These are phyloP conservation scores for Calephelis virginiensis DNA, from an alignment of 1,140 invertebrate genomes.

Conservation along the genomic window DNA sequence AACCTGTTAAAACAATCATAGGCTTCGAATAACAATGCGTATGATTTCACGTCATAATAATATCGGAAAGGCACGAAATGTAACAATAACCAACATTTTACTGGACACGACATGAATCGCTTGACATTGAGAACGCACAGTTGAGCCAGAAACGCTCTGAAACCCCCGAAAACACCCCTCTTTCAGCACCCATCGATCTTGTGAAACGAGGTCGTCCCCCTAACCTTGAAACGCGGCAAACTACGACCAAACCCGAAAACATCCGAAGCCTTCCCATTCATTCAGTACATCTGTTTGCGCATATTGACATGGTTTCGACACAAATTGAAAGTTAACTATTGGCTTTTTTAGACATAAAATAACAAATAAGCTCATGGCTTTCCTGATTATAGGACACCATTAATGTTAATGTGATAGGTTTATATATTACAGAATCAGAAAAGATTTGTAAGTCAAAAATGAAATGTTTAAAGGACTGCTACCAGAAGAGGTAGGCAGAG, in stretches of 20 bases:
- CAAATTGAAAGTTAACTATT: too few species aligned
- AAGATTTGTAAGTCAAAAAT: too few species aligned
- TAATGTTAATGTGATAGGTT: too few species aligned
- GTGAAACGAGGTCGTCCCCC: constrained; percentile 52
- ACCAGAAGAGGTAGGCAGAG: too few species aligned
- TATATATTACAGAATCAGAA: too few species aligned
- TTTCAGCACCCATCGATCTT: constrained; percentile 68
- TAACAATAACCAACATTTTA: constrained; percentile 44
- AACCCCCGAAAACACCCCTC: constrained; percentile 37
- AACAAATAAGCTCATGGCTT: too few species aligned
- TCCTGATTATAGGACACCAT: too few species aligned
- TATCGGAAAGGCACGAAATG: constrained; percentile 48
- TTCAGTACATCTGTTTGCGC: constrained; percentile 46
- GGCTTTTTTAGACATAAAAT: too few species aligned
- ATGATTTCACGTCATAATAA: constrained; percentile 17
- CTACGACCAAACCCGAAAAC: constrained; percentile 45
- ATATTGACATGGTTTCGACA: constrained; percentile 19
- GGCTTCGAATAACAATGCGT: background rate
- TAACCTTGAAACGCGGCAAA: constrained; percentile 48
- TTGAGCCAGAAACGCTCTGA: constrained; percentile 9
- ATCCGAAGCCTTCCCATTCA: constrained; percentile 40
- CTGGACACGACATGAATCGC: constrained; percentile 44
- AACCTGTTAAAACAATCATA: background rate
- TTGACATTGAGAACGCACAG: constrained; percentile 72
- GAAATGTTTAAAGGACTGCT: too few species aligned